A percentile compares a stretch with the other conserved stretches of the same genome.
These are phyloP conservation scores for Vidua chalybeata DNA, from an alignment of 2,113 vertebrate genomes.

Conservation along the genomic window DNA sequence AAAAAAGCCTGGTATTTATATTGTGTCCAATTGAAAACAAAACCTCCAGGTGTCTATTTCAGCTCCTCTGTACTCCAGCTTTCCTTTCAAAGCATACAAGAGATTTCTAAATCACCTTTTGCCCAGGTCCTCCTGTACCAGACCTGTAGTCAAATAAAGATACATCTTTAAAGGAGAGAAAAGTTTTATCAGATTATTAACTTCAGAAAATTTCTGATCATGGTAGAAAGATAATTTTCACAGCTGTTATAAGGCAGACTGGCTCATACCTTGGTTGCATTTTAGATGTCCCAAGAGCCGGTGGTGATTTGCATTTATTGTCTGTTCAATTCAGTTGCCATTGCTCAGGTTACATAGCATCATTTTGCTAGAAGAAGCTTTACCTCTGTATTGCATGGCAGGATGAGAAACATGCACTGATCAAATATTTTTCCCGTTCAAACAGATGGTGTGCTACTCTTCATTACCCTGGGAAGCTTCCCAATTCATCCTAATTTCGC, in stretches of 20 bases:
- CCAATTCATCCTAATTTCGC: not conserved
- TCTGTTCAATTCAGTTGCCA: not conserved
- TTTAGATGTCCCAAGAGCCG: not conserved
- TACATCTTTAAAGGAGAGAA: not conserved
- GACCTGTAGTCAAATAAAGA: not conserved
- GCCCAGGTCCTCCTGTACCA: not conserved
- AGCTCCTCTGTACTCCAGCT: not conserved
- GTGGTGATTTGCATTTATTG: not conserved
- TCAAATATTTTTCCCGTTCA: not conserved
- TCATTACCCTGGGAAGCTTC: conserved; percentile 1
- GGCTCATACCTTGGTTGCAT: not conserved
- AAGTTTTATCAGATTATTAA: not conserved
- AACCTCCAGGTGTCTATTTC: not conserved
- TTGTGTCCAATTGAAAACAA: not conserved
- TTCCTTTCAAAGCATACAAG: not conserved
- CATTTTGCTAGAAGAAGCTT: not conserved
- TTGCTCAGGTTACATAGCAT: not conserved
- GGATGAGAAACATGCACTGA: not conserved
- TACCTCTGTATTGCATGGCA: not conserved
- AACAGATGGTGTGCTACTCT: not conserved
- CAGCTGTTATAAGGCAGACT: not conserved
- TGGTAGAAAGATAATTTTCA: not conserved
- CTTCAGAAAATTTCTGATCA: not conserved
- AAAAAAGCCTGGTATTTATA: not conserved
- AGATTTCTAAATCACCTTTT: not conserved